Percentiles rank a stretch among this genome's conserved stretches.
These are phyloP conservation scores for Mnemiopsis leidyi DNA, from an alignment of 37 sponge, comb jelly and placozoan genomes.

Conservation along the genomic window DNA sequence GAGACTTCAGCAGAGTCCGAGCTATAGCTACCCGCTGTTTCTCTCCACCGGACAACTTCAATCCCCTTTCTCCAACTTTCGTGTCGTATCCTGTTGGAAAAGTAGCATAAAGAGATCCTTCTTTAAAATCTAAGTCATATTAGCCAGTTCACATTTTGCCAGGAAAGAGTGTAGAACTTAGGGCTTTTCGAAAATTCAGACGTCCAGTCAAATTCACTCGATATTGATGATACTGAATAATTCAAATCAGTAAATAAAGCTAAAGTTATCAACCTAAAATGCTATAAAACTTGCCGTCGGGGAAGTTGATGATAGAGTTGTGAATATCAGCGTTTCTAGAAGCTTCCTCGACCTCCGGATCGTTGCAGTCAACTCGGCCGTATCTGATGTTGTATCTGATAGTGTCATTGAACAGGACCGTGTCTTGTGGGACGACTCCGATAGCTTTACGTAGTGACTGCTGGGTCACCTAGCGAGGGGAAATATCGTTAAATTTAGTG, in stretches of 20 bases:
- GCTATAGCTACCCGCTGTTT: constrained; percentile 99
- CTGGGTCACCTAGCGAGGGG: constrained; percentile 14
- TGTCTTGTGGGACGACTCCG: constrained; percentile 97
- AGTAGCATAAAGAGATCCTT: too few species aligned
- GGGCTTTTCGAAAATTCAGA: too few species aligned
- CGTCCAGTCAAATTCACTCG: too few species aligned
- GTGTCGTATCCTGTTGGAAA: constrained; percentile 75
- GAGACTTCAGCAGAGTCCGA: constrained; percentile 92
- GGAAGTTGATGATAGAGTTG: constrained; percentile 78
- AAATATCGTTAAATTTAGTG: too few species aligned
- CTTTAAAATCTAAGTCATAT: too few species aligned
- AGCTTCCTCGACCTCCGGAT: constrained; percentile 81
- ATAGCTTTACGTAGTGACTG: constrained; percentile 54
- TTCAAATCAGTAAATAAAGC: too few species aligned
- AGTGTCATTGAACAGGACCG: constrained; percentile 93
- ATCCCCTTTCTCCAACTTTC: constrained; percentile 94
- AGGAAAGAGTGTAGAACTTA: too few species aligned
- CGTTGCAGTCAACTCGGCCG: constrained; percentile 77
- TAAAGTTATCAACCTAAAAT: too few species aligned
- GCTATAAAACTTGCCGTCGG: constrained; percentile 68
- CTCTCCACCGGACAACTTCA: constrained; percentile 98
- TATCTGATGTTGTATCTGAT: constrained; percentile 95
- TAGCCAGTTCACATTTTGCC: too few species aligned
- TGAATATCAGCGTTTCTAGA: constrained; percentile 86
- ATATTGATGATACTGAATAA: too few species aligned